These are phyloP conservation scores for Caenorhabditis auriculariae DNA, from an alignment of 2,888 invertebrate genomes.

Conservation along the genomic window DNA sequence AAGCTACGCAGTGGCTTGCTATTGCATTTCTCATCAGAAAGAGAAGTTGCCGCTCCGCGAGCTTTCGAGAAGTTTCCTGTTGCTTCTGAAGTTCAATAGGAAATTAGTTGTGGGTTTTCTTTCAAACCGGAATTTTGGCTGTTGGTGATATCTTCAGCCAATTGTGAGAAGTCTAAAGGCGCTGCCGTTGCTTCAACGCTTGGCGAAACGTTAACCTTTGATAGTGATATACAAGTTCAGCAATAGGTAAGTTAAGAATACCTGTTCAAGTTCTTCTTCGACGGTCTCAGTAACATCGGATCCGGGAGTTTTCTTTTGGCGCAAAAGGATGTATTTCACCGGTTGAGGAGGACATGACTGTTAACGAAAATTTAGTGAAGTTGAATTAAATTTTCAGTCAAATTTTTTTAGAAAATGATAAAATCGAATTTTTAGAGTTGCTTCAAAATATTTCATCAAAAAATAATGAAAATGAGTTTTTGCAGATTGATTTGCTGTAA, in stretches of 20 bases:
- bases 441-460: no score
- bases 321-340: slow-evolving; percentile 35
- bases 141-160: slow-evolving; percentile 29
- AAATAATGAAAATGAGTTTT: no score
- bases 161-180: slow-evolving; percentile 24
- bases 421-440: background rate
- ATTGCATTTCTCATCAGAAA: slow-evolving; percentile 43
- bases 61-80: slow-evolving; percentile 29
- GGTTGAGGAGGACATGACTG: slow-evolving; percentile 5
- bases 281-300: slow-evolving; percentile 17
- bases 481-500: no score
- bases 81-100: no score
- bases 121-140: background rate
- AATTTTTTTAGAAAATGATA: background rate
- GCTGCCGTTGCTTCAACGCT: slow-evolving; percentile 31
- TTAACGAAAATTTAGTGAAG: background rate
- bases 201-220: slow-evolving; percentile 16
- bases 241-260: no score
- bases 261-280: slow-evolving; percentile 34
- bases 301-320: slow-evolving; percentile 20
- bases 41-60: slow-evolving; percentile 31
- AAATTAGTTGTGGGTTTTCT: no score
- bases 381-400: no score
- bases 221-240: no score
- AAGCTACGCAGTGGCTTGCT: slow-evolving; percentile 22